These are phyloP conservation scores for Aphidoletes aphidimyza DNA, from an alignment of 2,888 invertebrate genomes.

Conservation along the genomic window DNA sequence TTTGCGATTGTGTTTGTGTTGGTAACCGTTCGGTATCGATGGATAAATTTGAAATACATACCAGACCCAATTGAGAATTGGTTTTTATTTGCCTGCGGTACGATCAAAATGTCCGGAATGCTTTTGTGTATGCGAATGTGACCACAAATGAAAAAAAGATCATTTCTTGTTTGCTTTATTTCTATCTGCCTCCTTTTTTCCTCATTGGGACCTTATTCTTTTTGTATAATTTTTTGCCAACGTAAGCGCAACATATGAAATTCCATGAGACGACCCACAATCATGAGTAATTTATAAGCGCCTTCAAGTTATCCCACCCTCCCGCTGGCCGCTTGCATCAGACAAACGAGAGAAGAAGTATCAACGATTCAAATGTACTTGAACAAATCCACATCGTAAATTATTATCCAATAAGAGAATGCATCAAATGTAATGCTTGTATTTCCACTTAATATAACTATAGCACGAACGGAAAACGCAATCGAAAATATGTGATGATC, in stretches of 20 bases:
- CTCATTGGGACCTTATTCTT: neutral
- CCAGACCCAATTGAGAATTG: neutral
- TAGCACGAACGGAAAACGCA: too few species aligned
- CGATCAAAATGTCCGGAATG: neutral
- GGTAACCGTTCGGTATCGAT: neutral
- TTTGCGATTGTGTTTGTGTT: too few species aligned
- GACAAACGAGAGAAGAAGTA: neutral
- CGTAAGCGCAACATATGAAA: neutral
- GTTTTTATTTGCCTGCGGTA: neutral
- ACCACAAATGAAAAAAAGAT: neutral
- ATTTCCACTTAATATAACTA: neutral
- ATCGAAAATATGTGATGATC: slow-evolving; percentile 4
- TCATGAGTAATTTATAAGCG: neutral
- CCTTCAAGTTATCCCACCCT: neutral
- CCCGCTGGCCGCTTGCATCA: neutral
- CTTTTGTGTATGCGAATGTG: neutral
- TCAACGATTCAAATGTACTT: slow-evolving; percentile 9
- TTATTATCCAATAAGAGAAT: too few species aligned
- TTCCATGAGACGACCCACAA: neutral
- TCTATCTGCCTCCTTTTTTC: neutral
- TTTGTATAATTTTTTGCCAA: neutral
- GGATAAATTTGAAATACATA: neutral
- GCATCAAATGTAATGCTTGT: neutral
- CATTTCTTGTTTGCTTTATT: neutral
- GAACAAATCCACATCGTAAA: slow-evolving; percentile 25